Conservation (phyloP, 1,140 invertebrate genomes). For the Globodera rostochiensis region DNA sequence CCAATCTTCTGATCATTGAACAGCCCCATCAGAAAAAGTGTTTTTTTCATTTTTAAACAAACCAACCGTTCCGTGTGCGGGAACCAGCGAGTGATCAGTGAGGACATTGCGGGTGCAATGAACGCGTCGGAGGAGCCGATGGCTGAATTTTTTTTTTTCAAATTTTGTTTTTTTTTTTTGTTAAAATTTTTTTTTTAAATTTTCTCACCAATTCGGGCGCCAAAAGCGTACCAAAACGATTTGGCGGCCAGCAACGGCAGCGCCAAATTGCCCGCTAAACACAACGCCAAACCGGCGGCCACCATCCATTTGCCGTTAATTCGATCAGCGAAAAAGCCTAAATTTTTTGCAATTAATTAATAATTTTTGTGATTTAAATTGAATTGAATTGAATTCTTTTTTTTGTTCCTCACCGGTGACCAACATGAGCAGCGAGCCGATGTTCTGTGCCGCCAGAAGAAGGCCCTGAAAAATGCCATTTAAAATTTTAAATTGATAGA, state of each 20-base stretch:
- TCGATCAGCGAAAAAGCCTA: constrained; percentile 36
- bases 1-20: no score
- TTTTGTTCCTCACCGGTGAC: constrained; percentile 48
- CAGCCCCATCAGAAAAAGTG: no score
- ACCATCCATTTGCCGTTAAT: constrained; percentile 65
- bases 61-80: constrained; percentile 46
- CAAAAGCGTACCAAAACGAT: constrained; percentile 57
- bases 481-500: neutral
- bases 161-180: constrained; percentile 4
- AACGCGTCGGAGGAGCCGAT: constrained; percentile 63
- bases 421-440: constrained; percentile 60
- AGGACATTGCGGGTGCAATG: constrained; percentile 61
- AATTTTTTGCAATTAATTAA: neutral
- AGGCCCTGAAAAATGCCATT: constrained; percentile 56
- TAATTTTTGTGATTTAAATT: neutral
- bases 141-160: constrained; percentile 52
- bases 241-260: constrained; percentile 56
- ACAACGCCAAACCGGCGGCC: constrained; percentile 48
- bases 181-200: neutral
- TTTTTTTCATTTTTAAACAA: neutral
- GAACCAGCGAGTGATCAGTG: constrained; percentile 63
- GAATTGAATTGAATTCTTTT: neutral
- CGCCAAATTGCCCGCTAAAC: constrained; percentile 56
- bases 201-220: neutral
- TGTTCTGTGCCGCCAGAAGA: constrained; percentile 63